Evolutionary conservation across 2,797 vertebrate species (phyloP).

Genomic region (Paramormyrops hopkinsi): DNA sequence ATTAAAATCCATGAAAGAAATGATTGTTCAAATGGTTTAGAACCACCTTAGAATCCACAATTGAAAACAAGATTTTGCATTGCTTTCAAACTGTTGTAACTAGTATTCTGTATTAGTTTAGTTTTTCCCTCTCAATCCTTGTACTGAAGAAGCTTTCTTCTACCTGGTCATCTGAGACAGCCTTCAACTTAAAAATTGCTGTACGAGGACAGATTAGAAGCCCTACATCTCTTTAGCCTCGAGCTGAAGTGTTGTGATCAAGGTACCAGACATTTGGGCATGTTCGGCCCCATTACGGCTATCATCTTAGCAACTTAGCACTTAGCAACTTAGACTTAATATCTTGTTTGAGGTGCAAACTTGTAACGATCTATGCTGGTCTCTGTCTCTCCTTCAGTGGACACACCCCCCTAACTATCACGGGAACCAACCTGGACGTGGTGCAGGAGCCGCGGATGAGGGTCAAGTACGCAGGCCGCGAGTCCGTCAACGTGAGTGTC

Average conservation of each 20-base stretch:
- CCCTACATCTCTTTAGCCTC: background rate
- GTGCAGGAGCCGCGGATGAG: constrained; percentile 87
- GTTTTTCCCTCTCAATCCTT: background rate
- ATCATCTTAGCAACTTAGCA: background rate
- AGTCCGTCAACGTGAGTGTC: constrained; percentile 86
- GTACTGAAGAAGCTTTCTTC: background rate
- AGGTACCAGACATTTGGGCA: background rate
- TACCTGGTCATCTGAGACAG: background rate
- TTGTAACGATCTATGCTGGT: background rate
- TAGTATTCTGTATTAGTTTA: background rate
- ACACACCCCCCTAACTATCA: constrained; percentile 82
- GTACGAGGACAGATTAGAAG: background rate
- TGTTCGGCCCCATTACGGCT: background rate
- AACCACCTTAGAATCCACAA: background rate
- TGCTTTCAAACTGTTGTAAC: background rate
- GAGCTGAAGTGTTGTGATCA: background rate
- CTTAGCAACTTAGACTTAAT: background rate
- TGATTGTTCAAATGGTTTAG: background rate
- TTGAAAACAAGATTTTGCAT: background rate
- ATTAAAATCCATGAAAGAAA: background rate
- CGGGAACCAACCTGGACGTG: constrained; percentile 87
- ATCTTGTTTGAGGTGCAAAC: background rate
- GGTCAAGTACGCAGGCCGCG: constrained; percentile 82
- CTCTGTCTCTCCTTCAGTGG: constrained; percentile 57
- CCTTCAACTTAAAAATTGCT: background rate